Conservation (phyloP, 2,888 invertebrate genomes). For the Alcis repandata region DNA sequence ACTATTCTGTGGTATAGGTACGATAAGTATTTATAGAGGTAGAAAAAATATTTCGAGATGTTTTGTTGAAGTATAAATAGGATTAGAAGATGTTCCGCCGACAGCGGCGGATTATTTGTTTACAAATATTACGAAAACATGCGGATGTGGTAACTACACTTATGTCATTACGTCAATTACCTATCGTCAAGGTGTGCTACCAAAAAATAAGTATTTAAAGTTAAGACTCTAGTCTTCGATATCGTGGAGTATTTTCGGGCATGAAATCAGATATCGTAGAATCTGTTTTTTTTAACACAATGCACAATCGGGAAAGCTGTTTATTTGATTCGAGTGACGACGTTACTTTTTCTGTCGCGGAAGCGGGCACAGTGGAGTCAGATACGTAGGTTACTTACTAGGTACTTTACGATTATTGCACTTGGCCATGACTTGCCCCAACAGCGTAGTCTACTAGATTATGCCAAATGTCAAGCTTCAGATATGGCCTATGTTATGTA, state of each 20-base stretch:
- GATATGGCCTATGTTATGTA: too few species aligned
- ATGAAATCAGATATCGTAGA: too few species aligned
- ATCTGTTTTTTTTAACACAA: background rate
- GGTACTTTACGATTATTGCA: background rate
- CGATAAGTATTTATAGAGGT: constrained; percentile 3
- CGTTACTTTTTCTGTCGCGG: background rate
- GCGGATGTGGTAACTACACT: background rate
- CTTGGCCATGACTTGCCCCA: background rate
- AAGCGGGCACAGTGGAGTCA: background rate
- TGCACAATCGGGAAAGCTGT: constrained; percentile 1
- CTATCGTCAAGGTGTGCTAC: too few species aligned
- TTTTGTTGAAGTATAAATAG: constrained; percentile 11
- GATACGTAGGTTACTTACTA: background rate
- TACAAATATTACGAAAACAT: constrained; percentile 5
- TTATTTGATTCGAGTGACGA: constrained; percentile 19
- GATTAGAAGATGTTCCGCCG: background rate
- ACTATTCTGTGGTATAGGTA: background rate
- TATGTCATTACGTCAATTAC: constrained; percentile 8
- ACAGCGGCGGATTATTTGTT: background rate
- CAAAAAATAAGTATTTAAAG: background rate
- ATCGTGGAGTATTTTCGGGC: background rate
- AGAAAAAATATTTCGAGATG: background rate
- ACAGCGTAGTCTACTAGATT: too few species aligned
- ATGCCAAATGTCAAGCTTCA: too few species aligned
- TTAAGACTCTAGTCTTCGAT: background rate